Conservation (phyloP, 2,797 vertebrate species). For the Arrhamphus sclerolepis region DNA sequence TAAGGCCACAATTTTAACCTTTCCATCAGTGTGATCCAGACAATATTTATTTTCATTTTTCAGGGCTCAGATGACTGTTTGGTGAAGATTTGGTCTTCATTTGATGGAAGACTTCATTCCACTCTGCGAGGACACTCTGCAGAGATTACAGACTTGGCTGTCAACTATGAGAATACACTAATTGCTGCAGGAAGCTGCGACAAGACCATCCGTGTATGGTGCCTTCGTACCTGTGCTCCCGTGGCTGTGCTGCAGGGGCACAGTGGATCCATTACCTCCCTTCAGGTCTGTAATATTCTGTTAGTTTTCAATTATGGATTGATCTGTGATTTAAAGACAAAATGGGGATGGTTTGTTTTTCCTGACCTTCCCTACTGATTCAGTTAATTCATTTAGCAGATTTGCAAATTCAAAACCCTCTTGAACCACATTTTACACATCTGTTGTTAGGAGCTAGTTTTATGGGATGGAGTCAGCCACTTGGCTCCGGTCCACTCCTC, state of each 20-base stretch:
- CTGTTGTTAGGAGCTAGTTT: too few relatives aligned
- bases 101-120: constrained; percentile 92
- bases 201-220: constrained; percentile 97
- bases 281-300: constrained; percentile 83
- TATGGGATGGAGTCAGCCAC: too few relatives aligned
- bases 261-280: constrained; percentile 95
- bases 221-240: constrained; percentile 95
- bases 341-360: background rate
- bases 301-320: background rate
- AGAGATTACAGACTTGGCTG: constrained; percentile 97
- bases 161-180: constrained; percentile 97
- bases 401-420: too few relatives aligned
- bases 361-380: background rate
- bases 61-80: constrained; percentile 98
- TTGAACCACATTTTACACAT: too few relatives aligned
- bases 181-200: constrained; percentile 98
- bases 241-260: constrained; percentile 97
- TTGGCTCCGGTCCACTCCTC: too few relatives aligned
- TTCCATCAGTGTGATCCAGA: background rate
- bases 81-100: constrained; percentile 98
- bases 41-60: background rate
- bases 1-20: background rate
- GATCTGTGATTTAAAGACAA: background rate
- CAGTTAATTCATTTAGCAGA: too few relatives aligned
- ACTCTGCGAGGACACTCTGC: constrained; percentile 95